Base-by-base conservation (phyloP, 2,888 invertebrate genomes). In the Enchytraeus crypticus region DNA sequence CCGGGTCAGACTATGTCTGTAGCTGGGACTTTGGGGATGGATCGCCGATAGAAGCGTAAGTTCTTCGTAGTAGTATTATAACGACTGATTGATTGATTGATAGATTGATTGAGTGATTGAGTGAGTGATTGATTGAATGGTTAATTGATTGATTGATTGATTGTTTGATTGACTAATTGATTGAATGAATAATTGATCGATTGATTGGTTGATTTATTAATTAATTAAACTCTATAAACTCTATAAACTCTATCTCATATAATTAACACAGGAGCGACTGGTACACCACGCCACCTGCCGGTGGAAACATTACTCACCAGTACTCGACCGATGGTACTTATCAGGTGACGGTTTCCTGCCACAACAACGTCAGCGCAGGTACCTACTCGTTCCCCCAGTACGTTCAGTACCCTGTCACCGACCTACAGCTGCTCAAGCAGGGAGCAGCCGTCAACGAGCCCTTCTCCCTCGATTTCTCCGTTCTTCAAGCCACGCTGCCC, bases 1-100 rank as follows among this genome's bases (percentile, higher is more conserved):
- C 62, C 3, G 76, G 76, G 5, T 70, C 73, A 0, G 64, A 75
- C 61, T 75, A 71, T 59, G 64, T 63, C 5, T 75, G 75, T 51
- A 54, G 51, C 2, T 73, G 73, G 70, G 60, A 63, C 11, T 68
- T 61, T 27, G 68, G 68, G 1, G 72, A 71, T 56, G 64, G 64
- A 14, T 60, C 14, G 63, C 26, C 54, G 18, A n/a, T n/a, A n/a
- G n/a, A n/a, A n/a, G n/a, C n/a, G n/a, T n/a, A n/a, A n/a, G n/a
- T n/a, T n/a, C n/a, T n/a, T n/a, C n/a, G n/a, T n/a, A n/a, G n/a
- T n/a, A n/a, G n/a, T n/a, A n/a, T n/a, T n/a, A n/a, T n/a, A n/a
- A n/a, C n/a, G n/a, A n/a, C n/a, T n/a, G n/a, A n/a, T n/a, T n/a
- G n/a, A n/a, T n/a, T n/a, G n/a, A n/a, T n/a, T n/a, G n/a, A n/a